Evolutionary conservation across 2,888 invertebrate species (phyloP).

Genomic region (Drosophila peninsularis): DNA sequence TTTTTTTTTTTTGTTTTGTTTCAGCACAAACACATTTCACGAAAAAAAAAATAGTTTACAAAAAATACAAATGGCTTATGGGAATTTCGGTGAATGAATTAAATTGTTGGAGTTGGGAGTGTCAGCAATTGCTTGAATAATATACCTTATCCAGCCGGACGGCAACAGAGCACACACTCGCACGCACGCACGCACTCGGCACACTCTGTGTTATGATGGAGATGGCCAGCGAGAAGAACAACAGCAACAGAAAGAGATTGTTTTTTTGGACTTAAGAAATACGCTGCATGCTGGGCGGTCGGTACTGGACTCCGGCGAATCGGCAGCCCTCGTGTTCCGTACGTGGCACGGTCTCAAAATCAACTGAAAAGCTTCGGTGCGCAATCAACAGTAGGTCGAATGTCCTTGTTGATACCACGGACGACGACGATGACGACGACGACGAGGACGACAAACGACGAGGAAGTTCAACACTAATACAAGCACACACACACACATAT

Average conservation of each 20-base stretch:
- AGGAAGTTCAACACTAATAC: slow-evolving; percentile 44
- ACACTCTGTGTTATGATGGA: slow-evolving; percentile 15
- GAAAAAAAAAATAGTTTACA: slow-evolving; percentile 11
- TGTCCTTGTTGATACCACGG: slow-evolving; percentile 76
- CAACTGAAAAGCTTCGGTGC: slow-evolving; percentile 75
- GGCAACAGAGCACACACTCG: slow-evolving; percentile 14
- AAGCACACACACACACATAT: slow-evolving; percentile 14
- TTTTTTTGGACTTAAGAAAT: slow-evolving; percentile 29
- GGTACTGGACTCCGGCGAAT: slow-evolving; percentile 32
- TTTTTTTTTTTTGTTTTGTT: background rate
- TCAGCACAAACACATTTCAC: slow-evolving; percentile 34
- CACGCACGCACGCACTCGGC: slow-evolving; percentile 16
- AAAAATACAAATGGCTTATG: slow-evolving; percentile 1
- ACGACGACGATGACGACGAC: background rate
- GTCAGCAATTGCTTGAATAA: slow-evolving; percentile 21
- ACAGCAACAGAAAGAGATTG: slow-evolving; percentile 9
- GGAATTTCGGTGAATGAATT: background rate
- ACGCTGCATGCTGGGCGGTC: slow-evolving; percentile 50
- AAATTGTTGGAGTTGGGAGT: background rate
- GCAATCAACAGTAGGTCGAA: slow-evolving; percentile 80
- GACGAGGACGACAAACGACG: slow-evolving; percentile 42
- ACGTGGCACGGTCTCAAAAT: slow-evolving; percentile 78
- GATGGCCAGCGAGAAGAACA: background rate
- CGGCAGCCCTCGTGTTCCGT: slow-evolving; percentile 60
- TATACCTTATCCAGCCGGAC: slow-evolving; percentile 42